phyloP scores from a whole-genome alignment of 2,888 invertebrate genomes.

The Phengaris arion region DNA sequence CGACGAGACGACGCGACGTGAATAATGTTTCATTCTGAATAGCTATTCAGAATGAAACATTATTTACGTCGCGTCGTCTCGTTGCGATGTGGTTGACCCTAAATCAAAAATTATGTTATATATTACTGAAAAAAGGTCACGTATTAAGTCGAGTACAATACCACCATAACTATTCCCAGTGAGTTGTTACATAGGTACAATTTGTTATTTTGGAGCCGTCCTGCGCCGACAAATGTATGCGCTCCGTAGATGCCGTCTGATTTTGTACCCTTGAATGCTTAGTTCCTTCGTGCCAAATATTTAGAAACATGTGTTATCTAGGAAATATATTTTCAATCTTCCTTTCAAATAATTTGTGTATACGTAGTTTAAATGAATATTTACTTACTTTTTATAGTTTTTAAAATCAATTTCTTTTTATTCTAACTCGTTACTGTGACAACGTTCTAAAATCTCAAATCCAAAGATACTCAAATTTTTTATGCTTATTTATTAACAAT shows the following conservation, averaged over 20 bases:
- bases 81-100: too few relatives aligned
- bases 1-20: too few relatives aligned
- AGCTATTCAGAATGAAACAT: too few relatives aligned
- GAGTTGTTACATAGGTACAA: background rate
- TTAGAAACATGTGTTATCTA: constrained; percentile 30
- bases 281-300: constrained; percentile 40
- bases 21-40: too few relatives aligned
- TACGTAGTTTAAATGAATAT: background rate
- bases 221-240: constrained; percentile 41
- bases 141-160: too few relatives aligned
- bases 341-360: background rate
- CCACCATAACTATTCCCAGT: constrained; percentile 5
- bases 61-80: too few relatives aligned
- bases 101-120: too few relatives aligned
- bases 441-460: too few relatives aligned
- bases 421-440: too few relatives aligned
- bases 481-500: too few relatives aligned
- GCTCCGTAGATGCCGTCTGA: constrained; percentile 37
- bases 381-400: background rate
- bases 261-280: constrained; percentile 31
- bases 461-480: too few relatives aligned
- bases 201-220: constrained; percentile 38
- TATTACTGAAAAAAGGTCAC: too few relatives aligned
- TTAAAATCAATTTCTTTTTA: background rate
- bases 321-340: background rate